phyloP scores from a whole-genome alignment of 2,113 vertebrate genomes.

The Atlantisia rogersi region DNA sequence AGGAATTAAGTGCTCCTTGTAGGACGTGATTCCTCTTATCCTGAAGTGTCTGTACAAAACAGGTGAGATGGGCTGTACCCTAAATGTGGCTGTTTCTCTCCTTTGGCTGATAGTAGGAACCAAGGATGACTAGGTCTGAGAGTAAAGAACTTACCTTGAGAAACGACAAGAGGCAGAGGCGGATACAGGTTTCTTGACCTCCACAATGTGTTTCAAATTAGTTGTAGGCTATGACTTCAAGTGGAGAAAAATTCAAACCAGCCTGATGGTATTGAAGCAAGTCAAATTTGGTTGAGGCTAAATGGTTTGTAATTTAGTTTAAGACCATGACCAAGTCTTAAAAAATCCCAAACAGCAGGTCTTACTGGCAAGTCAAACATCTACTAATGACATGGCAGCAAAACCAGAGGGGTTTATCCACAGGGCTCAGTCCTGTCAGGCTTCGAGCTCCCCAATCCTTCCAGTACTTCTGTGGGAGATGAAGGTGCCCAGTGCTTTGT shows the following conservation, averaged over 20 bases:
- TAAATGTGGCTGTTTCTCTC: background rate
- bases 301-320: constrained; percentile 33
- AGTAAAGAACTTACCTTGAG: background rate
- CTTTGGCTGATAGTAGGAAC: background rate
- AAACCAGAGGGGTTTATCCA: background rate
- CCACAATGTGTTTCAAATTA: constrained; percentile 69
- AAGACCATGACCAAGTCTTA: constrained; percentile 37
- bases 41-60: background rate
- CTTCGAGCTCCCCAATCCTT: background rate
- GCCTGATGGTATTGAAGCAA: constrained; percentile 39
- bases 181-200: constrained; percentile 10
- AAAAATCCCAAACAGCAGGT: constrained; percentile 1
- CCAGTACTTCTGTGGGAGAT: background rate
- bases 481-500: background rate
- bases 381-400: background rate
- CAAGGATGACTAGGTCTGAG: background rate
- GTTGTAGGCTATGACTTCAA: constrained; percentile 28
- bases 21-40: background rate
- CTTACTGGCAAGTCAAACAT: background rate
- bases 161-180: background rate
- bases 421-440: background rate
- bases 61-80: background rate
- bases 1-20: background rate
- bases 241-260: constrained; percentile 59
- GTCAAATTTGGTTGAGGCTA: constrained; percentile 22